Percentiles rank a stretch among this genome's conserved stretches.
These are phyloP conservation scores for Sycobia sp. DNA, from an alignment of 1,140 invertebrate genomes.

Conservation along the genomic window DNA sequence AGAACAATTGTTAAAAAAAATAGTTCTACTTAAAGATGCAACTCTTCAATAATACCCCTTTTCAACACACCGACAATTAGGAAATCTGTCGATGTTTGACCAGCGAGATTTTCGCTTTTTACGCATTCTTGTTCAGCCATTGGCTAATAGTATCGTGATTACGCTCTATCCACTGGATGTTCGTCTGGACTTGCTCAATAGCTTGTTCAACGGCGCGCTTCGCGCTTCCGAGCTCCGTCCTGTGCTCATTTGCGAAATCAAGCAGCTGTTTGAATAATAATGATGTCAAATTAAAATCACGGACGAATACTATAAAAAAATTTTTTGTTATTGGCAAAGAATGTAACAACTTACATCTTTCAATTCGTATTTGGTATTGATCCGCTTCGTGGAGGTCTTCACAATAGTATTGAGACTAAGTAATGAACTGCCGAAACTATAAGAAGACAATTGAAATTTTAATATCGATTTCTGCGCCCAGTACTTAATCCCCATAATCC, in stretches of 20 bases:
- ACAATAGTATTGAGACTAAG: conserved; percentile 75
- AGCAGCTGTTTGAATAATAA: conserved; percentile 62
- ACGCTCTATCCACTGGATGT: conserved; percentile 79
- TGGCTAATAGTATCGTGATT: conserved; percentile 75
- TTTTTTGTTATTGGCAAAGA: no score
- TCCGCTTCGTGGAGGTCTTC: conserved; percentile 70
- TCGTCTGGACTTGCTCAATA: conserved; percentile 77
- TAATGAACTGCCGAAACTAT: conserved; percentile 73
- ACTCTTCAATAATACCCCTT: no score
- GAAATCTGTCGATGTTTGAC: no score
- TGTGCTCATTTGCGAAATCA: conserved; percentile 67
- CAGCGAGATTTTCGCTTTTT: no score
- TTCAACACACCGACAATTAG: no score
- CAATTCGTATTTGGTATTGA: conserved; percentile 76
- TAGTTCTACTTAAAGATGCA: no score
- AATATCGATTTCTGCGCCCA: no score
- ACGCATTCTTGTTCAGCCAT: conserved; percentile 67
- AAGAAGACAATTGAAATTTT: conserved; percentile 44
- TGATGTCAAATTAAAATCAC: neutral
- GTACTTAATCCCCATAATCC: neutral
- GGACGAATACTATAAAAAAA: neutral
- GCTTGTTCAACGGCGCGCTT: conserved; percentile 75
- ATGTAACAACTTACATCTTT: conserved; percentile 68
- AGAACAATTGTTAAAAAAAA: no score
- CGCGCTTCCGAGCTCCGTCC: conserved; percentile 68